Evolutionary conservation across 2,888 invertebrate species (phyloP), one percentile per base, ranked within the genome.

Genomic region (Morpho achilles): DNA sequence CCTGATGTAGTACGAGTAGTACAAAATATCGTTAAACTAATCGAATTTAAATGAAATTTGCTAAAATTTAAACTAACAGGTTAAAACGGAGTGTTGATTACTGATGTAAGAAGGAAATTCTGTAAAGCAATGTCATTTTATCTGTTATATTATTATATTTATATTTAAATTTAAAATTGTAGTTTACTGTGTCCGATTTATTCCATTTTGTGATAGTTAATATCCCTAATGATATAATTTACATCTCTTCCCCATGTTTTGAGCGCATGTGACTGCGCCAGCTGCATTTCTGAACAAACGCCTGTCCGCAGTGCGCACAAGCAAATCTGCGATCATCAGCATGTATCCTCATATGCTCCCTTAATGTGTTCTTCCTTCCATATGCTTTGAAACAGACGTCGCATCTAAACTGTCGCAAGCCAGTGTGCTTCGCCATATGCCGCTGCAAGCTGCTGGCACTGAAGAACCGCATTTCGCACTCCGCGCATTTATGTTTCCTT

Each of bases 381-480:
- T 79, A 87, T 3, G 76, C 67, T 50, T 80, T 82, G 0, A 71
- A 69, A 58, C 87, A 86, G 1, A 82, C 69, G 0, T 79, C 80
- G 44, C 86, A 87, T 54, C 75, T 69, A 44, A 75, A 84, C 55
- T 75, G 67, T 23, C 74, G 74, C 9, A 73, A 44, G 0, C 80
- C 80, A 0, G 80, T 77, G 48, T 86, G 87, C 45, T 77, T 80
- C 0, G 75, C 67, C 75, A 79, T 75, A 10, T 87, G 86, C 2
- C 73, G 70, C 8, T 70, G 67, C 48, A 85, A 59, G 9, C 67
- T 66, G 10, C 71, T 70, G 39, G 69, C 70, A 0, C 69, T 69
- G 55, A 76, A 86, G 45, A 83, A 84, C 7, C 70, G 72, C 71
- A 82, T 87, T 0, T 84, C 84, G 46, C 92, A 92, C 8, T 88